Conservation (phyloP, 2,888 invertebrate species). For the Cartodere bifasciata region DNA sequence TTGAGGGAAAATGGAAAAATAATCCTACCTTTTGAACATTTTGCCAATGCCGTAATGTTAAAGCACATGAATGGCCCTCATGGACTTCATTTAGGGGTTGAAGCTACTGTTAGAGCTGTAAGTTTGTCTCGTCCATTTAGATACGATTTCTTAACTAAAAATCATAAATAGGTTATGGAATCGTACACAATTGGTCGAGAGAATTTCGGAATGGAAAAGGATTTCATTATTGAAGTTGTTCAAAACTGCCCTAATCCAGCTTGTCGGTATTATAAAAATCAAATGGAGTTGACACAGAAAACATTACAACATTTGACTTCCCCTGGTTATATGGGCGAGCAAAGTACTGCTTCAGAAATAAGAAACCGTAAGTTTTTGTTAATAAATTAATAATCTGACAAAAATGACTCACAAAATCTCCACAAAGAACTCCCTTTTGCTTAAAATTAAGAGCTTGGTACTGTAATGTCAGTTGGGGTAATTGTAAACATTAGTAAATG, state of each 20-base stretch:
- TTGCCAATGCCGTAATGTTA: constrained; percentile 82
- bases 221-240: constrained; percentile 78
- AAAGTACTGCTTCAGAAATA: constrained; percentile 27
- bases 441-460: too few species aligned
- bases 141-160: background rate
- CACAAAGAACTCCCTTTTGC: too few species aligned
- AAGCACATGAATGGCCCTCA: constrained; percentile 85
- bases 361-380: constrained; percentile 28
- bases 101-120: constrained; percentile 73
- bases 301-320: constrained; percentile 55
- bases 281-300: constrained; percentile 60
- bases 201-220: constrained; percentile 81
- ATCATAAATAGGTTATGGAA: constrained; percentile 51
- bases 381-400: too few species aligned
- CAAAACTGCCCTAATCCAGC: constrained; percentile 82
- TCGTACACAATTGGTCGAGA: constrained; percentile 74
- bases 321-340: constrained; percentile 32
- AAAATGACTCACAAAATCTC: too few species aligned
- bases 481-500: too few species aligned
- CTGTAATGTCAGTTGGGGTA: too few species aligned
- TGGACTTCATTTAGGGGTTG: constrained; percentile 70
- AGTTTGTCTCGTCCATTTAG: constrained; percentile 31
- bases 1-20: constrained; percentile 80
- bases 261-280: constrained; percentile 77
- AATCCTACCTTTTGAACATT: constrained; percentile 78